phyloP scores from a whole-genome alignment of 37 sponge, comb jelly and placozoan genomes.

The Tethya wilhelma region DNA sequence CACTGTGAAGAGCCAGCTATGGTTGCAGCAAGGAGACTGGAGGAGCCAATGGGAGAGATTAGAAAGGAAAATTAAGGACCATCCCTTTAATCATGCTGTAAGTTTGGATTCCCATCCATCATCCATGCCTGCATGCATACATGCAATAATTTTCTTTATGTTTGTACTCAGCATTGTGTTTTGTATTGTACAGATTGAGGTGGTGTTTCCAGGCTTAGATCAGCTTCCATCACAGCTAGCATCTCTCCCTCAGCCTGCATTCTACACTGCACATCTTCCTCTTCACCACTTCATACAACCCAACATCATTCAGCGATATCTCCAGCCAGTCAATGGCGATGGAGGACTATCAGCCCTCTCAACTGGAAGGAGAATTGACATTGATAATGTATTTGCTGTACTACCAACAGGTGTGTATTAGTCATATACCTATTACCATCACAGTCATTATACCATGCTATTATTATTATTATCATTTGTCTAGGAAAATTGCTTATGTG shows the following conservation, averaged over 20 bases:
- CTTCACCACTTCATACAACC: constrained; percentile 44
- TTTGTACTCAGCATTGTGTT: neutral
- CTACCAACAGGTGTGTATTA: constrained; percentile 45
- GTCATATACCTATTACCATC: neutral
- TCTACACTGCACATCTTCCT: constrained; percentile 42
- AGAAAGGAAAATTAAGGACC: constrained; percentile 30
- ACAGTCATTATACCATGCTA: neutral
- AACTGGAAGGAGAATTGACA: constrained; percentile 42
- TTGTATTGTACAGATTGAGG: constrained; percentile 40
- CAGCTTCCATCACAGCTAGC: constrained; percentile 2
- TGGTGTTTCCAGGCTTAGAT: constrained; percentile 15
- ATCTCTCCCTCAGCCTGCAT: constrained; percentile 6
- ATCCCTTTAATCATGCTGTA: constrained; percentile 66
- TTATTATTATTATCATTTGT: neutral
- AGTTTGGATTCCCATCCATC: neutral
- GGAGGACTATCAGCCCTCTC: constrained; percentile 40
- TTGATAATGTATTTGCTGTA: constrained; percentile 52
- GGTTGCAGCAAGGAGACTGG: constrained; percentile 25
- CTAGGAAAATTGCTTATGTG: constrained; percentile 68
- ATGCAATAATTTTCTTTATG: neutral
- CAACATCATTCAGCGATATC: constrained; percentile 11
- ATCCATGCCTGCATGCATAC: neutral
- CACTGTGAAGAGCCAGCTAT: constrained; percentile 35
- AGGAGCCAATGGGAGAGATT: constrained; percentile 19
- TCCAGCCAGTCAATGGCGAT: no score